Evolutionary conservation across 2,113 vertebrate genomes (phyloP).

Genomic region (Sebastes fasciatus): DNA sequence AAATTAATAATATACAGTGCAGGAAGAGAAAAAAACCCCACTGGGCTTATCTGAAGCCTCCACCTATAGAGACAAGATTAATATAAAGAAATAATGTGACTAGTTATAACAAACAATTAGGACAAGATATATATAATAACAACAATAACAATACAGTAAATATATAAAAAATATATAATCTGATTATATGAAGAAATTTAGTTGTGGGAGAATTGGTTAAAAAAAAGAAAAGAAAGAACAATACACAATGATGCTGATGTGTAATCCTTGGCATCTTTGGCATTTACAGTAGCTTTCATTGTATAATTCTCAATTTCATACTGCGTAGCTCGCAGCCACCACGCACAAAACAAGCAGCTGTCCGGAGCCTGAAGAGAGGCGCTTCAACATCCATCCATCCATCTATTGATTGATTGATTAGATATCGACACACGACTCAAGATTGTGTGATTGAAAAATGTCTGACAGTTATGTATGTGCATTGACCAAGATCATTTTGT

Average conservation of each 20-base stretch:
- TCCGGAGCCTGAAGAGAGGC: conserved; percentile 36
- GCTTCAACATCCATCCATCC: conserved; percentile 20
- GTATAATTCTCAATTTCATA: conserved; percentile 70
- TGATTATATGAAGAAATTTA: conserved; percentile 5
- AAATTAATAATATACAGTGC: too few species aligned
- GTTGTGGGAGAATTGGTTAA: neutral
- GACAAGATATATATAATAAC: too few species aligned
- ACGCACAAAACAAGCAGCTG: conserved; percentile 52
- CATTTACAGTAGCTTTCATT: conserved; percentile 21
- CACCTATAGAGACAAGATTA: too few species aligned
- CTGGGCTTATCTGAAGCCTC: too few species aligned
- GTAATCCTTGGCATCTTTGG: neutral
- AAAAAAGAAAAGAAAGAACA: neutral
- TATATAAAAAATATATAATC: too few species aligned
- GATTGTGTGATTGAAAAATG: conserved; percentile 12
- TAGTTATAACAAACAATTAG: too few species aligned
- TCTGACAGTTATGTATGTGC: neutral
- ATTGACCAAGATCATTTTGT: conserved; percentile 5
- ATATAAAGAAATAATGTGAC: too few species aligned
- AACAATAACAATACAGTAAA: too few species aligned
- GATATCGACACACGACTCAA: conserved; percentile 31
- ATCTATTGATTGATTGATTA: conserved; percentile 6
- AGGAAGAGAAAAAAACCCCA: too few species aligned
- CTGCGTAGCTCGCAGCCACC: conserved; percentile 79
- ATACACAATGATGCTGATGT: neutral